These are phyloP conservation scores for Phragmatobia fuliginosa DNA, from an alignment of 2,888 invertebrate genomes.

Conservation along the genomic window DNA sequence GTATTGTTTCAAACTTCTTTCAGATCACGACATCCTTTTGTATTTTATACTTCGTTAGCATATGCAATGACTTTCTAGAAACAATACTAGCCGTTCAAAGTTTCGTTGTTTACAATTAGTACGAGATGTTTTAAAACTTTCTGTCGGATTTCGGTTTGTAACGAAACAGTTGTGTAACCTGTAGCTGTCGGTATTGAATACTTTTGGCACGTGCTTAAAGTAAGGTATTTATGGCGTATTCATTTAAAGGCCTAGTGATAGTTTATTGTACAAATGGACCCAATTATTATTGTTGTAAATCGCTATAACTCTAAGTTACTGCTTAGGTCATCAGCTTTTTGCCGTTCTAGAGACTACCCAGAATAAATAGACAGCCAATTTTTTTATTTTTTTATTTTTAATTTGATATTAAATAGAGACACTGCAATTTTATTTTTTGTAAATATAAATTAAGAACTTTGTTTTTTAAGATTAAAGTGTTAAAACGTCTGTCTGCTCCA, in stretches of 20 bases:
- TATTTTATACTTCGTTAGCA: constrained; percentile 58
- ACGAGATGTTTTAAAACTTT: constrained; percentile 60
- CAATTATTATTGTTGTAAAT: too few species aligned
- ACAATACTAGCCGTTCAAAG: constrained; percentile 57
- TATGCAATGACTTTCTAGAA: constrained; percentile 74
- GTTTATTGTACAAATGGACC: too few species aligned
- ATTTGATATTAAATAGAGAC: too few species aligned
- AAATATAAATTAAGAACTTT: too few species aligned
- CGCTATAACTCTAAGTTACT: too few species aligned
- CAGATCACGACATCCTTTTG: constrained; percentile 56
- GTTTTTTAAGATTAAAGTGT: not conserved
- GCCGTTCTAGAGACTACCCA: too few species aligned
- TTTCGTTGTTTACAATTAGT: constrained; percentile 56
- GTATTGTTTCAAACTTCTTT: constrained; percentile 71
- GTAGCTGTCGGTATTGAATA: constrained; percentile 34
- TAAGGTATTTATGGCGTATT: constrained; percentile 32
- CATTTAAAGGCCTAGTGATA: too few species aligned
- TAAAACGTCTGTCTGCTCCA: not conserved
- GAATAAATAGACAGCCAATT: too few species aligned
- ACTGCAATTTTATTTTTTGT: too few species aligned
- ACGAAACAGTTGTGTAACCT: constrained; percentile 61
- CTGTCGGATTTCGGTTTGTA: constrained; percentile 61
- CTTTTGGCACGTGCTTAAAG: constrained; percentile 48
- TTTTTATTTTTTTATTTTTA: too few species aligned
- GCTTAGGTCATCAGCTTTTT: too few species aligned